Percentiles rank a stretch among this genome's conserved stretches.
Evolutionary conservation across 2,797 vertebrate species (phyloP).

Genomic region (Pristis pectinata): DNA sequence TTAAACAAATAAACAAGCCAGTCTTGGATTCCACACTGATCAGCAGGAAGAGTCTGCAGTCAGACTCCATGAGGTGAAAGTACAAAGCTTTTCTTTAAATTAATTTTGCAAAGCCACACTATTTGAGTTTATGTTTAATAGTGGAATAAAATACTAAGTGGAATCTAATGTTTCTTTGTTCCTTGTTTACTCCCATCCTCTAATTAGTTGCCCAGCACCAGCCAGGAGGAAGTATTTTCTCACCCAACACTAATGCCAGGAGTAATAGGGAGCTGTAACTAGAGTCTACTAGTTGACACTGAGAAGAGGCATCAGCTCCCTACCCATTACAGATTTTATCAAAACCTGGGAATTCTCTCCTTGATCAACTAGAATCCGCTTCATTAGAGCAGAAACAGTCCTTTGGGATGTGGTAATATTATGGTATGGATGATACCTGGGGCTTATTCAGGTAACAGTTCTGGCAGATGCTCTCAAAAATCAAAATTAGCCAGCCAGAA

Average conservation of each 20-base stretch:
- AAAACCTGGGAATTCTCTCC: conserved; percentile 22
- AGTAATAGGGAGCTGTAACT: not conserved
- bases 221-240: no score
- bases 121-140: not conserved
- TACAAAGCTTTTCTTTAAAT: not conserved
- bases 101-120: not conserved
- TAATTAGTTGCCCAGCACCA: no score
- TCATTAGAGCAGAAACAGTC: conserved; percentile 31
- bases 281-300: not conserved
- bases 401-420: not conserved
- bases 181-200: not conserved
- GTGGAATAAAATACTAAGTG: not conserved
- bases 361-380: conserved; percentile 32
- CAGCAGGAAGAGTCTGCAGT: not conserved
- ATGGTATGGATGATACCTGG: not conserved
- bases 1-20: not conserved
- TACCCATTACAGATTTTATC: not conserved
- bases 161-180: not conserved
- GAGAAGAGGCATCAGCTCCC: not conserved
- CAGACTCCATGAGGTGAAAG: not conserved
- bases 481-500: no score
- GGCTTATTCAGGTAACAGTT: not conserved
- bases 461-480: not conserved
- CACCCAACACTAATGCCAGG: not conserved
- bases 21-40: not conserved